Conservation (phyloP, 2,113 vertebrate species). For the Collichthys lucidus region DNA sequence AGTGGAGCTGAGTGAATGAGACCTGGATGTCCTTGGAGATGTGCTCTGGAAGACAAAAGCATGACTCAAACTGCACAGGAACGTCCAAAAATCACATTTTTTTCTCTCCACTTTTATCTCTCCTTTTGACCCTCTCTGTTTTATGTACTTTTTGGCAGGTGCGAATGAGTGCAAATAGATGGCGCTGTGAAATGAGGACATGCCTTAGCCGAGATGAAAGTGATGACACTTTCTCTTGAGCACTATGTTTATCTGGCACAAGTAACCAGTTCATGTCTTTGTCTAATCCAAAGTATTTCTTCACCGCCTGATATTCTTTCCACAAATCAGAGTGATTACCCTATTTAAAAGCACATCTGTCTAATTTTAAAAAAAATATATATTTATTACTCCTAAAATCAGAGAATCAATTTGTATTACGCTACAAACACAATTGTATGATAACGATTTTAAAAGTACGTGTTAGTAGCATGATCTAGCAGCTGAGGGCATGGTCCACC, state of each 20-base stretch:
- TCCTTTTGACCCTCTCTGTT: slow-evolving; percentile 23
- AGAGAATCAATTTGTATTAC: neutral
- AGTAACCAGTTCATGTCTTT: slow-evolving; percentile 14
- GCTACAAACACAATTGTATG: too few species aligned
- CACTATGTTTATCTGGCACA: slow-evolving; percentile 6
- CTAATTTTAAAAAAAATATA: neutral
- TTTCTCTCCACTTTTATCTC: slow-evolving; percentile 27
- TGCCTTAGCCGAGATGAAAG: slow-evolving; percentile 17
- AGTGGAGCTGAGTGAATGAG: slow-evolving; percentile 50
- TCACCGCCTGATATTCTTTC: slow-evolving; percentile 1
- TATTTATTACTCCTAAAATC: neutral
- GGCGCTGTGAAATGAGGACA: slow-evolving; percentile 39
- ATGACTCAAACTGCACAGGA: slow-evolving; percentile 39
- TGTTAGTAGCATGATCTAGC: too few species aligned
- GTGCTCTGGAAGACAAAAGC: slow-evolving; percentile 59
- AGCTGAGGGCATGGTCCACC: too few species aligned
- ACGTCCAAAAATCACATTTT: slow-evolving; percentile 42
- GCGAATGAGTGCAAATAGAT: slow-evolving; percentile 35
- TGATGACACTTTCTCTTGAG: slow-evolving; percentile 41
- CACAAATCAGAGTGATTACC: slow-evolving; percentile 5
- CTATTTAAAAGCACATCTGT: neutral
- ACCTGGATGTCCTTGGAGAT: slow-evolving; percentile 64
- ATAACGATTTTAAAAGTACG: too few species aligned
- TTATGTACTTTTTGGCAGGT: slow-evolving; percentile 47
- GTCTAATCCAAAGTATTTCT: slow-evolving; percentile 5